These are phyloP conservation scores for Micropterix aruncella DNA, from an alignment of 2,888 invertebrate genomes.

Conservation along the genomic window DNA sequence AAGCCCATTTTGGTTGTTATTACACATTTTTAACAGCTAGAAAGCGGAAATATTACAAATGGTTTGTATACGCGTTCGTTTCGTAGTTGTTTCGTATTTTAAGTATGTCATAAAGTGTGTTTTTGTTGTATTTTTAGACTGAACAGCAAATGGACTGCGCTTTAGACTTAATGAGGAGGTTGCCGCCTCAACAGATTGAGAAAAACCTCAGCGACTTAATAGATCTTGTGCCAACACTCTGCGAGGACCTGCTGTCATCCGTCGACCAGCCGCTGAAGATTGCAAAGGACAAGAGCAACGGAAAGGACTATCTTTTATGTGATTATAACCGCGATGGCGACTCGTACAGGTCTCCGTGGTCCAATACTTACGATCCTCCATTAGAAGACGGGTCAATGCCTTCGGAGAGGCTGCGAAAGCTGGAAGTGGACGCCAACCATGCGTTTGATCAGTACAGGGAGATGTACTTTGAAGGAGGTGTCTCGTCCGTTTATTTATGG, in stretches of 20 bases:
- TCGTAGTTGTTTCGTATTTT: too few species aligned
- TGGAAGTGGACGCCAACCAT: slow-evolving; percentile 96
- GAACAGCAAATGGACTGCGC: slow-evolving; percentile 98
- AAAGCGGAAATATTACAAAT: too few species aligned
- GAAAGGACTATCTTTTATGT: slow-evolving; percentile 94
- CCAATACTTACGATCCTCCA: slow-evolving; percentile 95
- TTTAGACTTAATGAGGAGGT: slow-evolving; percentile 93
- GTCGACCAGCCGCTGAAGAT: slow-evolving; percentile 98
- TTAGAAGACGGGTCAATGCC: slow-evolving; percentile 98
- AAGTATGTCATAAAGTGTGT: too few species aligned
- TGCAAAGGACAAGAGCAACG: slow-evolving; percentile 86
- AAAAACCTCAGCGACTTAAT: slow-evolving; percentile 96
- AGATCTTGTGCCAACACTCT: slow-evolving; percentile 88
- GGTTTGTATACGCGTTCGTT: too few species aligned
- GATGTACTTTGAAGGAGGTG: slow-evolving; percentile 99
- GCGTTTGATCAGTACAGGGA: slow-evolving; percentile 98
- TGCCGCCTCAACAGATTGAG: slow-evolving; percentile 98
- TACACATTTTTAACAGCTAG: too few species aligned
- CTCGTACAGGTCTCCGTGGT: slow-evolving; percentile 98
- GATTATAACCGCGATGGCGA: slow-evolving; percentile 99
- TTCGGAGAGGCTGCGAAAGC: slow-evolving; percentile 83
- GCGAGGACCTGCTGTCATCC: slow-evolving; percentile 92
- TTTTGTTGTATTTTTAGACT: slow-evolving; percentile 42
- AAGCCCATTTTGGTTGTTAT: too few species aligned
- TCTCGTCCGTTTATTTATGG: slow-evolving; percentile 98